These are phyloP conservation scores for Porites lobata DNA, from an alignment of 92 coral and sea anemone species.

Conservation along the genomic window DNA sequence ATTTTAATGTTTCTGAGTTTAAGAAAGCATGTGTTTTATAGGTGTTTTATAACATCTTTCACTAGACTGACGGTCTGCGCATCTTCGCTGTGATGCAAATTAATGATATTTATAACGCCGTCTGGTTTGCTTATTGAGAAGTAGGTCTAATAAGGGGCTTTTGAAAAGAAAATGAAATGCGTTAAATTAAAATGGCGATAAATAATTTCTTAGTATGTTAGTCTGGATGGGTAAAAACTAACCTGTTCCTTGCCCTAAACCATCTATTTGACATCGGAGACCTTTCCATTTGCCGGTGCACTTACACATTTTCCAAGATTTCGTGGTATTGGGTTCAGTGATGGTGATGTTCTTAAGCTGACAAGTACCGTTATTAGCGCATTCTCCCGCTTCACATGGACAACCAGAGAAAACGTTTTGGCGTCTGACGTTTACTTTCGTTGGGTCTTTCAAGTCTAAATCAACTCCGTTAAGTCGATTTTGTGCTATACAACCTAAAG, in stretches of 20 bases:
- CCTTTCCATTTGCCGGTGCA: conserved; percentile 52
- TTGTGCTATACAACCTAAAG: conserved; percentile 80
- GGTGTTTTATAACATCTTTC: no score
- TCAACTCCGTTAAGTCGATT: conserved; percentile 72
- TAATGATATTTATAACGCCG: no score
- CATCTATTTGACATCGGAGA: conserved; percentile 38
- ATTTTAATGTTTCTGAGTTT: no score
- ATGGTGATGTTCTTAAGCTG: conserved; percentile 40
- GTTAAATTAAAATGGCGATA: no score
- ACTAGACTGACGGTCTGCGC: no score
- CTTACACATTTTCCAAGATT: conserved; percentile 41
- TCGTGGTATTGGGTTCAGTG: conserved; percentile 32
- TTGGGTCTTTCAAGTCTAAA: conserved; percentile 57
- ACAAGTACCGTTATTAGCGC: conserved; percentile 70
- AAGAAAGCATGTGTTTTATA: no score
- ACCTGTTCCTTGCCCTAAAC: conserved; percentile 21
- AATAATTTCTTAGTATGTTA: no score
- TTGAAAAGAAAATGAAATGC: no score
- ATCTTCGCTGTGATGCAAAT: no score
- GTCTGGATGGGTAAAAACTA: background rate
- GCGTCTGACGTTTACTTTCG: conserved; percentile 46
- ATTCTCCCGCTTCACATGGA: conserved; percentile 71
- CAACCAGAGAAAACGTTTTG: conserved; percentile 75
- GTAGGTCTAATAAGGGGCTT: no score
- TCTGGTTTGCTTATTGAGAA: no score